Evolutionary conservation across 2,888 invertebrate genomes (phyloP), one percentile per base, ranked within the genome.

Genomic region (Lissocephala sabroskyi): DNA sequence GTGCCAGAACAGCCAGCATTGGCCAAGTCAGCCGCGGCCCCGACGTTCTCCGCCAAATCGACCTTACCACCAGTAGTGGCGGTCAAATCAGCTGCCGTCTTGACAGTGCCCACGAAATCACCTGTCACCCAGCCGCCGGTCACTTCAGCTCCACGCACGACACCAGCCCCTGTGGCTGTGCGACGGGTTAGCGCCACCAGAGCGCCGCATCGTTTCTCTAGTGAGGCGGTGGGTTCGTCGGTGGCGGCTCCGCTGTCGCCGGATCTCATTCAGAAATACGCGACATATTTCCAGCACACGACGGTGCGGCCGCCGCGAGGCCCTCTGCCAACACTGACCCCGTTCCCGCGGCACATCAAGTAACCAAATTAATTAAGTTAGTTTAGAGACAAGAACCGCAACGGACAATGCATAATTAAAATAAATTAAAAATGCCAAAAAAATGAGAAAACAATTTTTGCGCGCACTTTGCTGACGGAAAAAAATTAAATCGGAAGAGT

Each of bases 291-390:
- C 17, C 70, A 76, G 44, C 56, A 50, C 5, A 74, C 62, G 23
- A 77, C 77, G 14, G 52, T 44, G 9, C 74, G 58, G 5, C 79
- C 79, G 19, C 56, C 57, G 1, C 77, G 74, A 6, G 79, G 77
- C 28, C 65, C 66, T 1, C 52, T 79, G 56, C 79, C 79, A 16
- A 79, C 80, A 1, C 53, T 80, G 46, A 79, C 80, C 17, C 79
- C 79, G 19, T 80, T 79, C 50, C 79, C 79, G 3, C 59, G 46
- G 17, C 47, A 62, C 42, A 35, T 65, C 29, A 75, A 51, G 35
- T 74, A 63, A 65, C 32, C 45, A n/a, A 52, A 56, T 49, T 47
- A 57, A 51, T 53, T 57, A 44, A 54, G 55, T 65, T 59, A 76
- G 53, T 23, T 23, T 23, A 23, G 37, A 37, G 30, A 44, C 11